These are phyloP conservation scores for Blastomussa wellsi DNA, from an alignment of 92 coral and sea anemone genomes.

Conservation along the genomic window DNA sequence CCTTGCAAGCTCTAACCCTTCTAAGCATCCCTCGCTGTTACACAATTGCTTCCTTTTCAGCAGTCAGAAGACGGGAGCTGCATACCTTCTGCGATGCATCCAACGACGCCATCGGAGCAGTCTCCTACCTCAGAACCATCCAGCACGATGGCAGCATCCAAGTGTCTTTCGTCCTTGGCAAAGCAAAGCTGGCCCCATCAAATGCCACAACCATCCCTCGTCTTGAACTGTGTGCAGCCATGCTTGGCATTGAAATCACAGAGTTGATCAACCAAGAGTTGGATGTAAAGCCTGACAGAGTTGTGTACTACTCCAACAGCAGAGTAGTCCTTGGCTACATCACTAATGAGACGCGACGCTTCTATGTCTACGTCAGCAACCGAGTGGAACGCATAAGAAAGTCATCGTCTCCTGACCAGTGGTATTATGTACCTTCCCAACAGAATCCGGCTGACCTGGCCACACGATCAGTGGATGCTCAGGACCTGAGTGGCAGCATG, in stretches of 20 bases:
- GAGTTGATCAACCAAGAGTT: conserved; percentile 16
- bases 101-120: conserved; percentile 52
- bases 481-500: background rate
- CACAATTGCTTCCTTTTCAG: background rate
- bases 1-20: conserved; percentile 1
- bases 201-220: conserved; percentile 53
- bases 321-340: conserved; percentile 50
- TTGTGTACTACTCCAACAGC: conserved; percentile 37
- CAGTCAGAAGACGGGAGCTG: background rate
- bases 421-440: conserved; percentile 37
- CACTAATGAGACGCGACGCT: conserved; percentile 33
- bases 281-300: conserved; percentile 1
- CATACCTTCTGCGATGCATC: conserved; percentile 52
- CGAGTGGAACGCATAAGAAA: conserved; percentile 37
- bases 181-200: conserved; percentile 59
- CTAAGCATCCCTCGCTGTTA: conserved; percentile 23
- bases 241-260: conserved; percentile 38
- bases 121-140: conserved; percentile 39
- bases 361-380: conserved; percentile 51
- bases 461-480: conserved; percentile 7
- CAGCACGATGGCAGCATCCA: conserved; percentile 43
- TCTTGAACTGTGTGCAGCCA: conserved; percentile 56
- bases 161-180: conserved; percentile 61
- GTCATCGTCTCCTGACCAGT: conserved; percentile 33
- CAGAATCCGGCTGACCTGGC: conserved; percentile 36